Evolutionary conservation across 1,140 invertebrate genomes (phyloP).

Genomic region (Carposina sasakii): DNA sequence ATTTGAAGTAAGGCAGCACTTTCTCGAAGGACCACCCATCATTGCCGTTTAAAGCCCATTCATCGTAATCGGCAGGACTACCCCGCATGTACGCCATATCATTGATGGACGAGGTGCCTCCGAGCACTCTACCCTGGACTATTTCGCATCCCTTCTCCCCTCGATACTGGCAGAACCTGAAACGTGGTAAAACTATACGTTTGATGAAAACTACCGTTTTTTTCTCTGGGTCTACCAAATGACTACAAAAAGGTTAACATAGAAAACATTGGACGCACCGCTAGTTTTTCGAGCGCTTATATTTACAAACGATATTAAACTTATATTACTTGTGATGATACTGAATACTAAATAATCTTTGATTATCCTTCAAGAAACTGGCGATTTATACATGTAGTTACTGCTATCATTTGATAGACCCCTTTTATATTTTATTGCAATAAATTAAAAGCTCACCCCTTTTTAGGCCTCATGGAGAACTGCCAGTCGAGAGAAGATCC

Average conservation of each 20-base stretch:
- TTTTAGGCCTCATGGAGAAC: constrained; percentile 78
- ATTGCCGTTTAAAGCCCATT: constrained; percentile 77
- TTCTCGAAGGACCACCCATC: constrained; percentile 79
- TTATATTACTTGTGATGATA: too few relatives aligned
- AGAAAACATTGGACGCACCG: too few relatives aligned
- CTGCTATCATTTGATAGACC: too few relatives aligned
- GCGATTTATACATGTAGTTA: too few relatives aligned
- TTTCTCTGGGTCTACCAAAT: not conserved
- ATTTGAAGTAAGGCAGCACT: constrained; percentile 80
- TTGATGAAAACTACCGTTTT: constrained; percentile 33
- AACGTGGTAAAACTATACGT: constrained; percentile 40
- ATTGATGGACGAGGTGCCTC: constrained; percentile 86
- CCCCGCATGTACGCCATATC: constrained; percentile 87
- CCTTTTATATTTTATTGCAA: too few relatives aligned
- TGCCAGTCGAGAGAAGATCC: constrained; percentile 79
- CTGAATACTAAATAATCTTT: too few relatives aligned
- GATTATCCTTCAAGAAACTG: too few relatives aligned
- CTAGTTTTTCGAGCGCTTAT: too few relatives aligned
- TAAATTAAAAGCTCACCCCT: constrained; percentile 52
- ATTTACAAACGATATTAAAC: too few relatives aligned
- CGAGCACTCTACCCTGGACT: constrained; percentile 78
- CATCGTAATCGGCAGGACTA: constrained; percentile 79
- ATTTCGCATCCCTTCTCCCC: constrained; percentile 46
- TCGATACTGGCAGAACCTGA: constrained; percentile 56
- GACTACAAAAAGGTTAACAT: too few relatives aligned